phyloP scores from a whole-genome alignment of 1,140 invertebrate species.

The Galendromus occidentalis region DNA sequence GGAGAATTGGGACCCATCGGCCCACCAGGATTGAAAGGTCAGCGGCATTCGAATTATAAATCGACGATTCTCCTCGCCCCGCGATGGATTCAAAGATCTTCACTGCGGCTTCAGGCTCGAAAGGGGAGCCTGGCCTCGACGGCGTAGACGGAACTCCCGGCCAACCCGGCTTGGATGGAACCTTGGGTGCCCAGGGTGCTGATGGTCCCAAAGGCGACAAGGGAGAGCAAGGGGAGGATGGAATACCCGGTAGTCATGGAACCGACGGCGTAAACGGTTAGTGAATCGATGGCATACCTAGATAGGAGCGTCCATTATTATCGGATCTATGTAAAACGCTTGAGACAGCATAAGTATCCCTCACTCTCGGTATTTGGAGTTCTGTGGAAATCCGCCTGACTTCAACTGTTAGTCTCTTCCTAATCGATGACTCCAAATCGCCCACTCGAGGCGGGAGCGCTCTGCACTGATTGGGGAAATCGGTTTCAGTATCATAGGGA shows the following conservation, averaged over 20 bases:
- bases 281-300: no score
- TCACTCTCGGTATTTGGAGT: no score
- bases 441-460: no score
- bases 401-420: no score
- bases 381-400: no score
- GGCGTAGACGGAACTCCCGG: background rate
- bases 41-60: background rate
- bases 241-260: background rate
- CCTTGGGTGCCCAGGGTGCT: background rate
- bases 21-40: background rate
- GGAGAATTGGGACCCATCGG: background rate
- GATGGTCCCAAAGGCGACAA: background rate
- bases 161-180: background rate
- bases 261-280: background rate
- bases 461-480: no score
- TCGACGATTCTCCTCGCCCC: background rate
- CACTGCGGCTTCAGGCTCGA: background rate
- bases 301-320: no score
- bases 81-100: background rate
- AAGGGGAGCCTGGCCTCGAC: background rate
- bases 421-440: no score
- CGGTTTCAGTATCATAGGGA: background rate
- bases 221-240: background rate
- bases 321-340: no score
- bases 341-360: no score